phyloP scores from a whole-genome alignment of 2,113 vertebrate genomes.

The Oryzias javanicus region DNA sequence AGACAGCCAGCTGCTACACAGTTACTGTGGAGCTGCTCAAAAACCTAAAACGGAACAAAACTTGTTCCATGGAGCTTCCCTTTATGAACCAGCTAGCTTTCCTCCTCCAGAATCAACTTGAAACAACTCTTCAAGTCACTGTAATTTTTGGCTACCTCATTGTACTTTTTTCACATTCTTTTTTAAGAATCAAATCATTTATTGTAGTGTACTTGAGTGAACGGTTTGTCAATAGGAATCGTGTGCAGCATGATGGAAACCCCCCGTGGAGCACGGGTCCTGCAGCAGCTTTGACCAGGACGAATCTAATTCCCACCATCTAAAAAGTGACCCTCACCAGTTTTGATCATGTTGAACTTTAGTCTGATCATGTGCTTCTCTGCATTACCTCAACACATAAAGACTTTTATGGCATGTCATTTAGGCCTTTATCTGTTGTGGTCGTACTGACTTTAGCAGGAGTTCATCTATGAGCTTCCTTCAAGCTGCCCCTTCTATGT shows the following conservation, averaged over 20 bases:
- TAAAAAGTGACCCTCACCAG: constrained; percentile 28
- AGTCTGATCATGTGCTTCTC: constrained; percentile 43
- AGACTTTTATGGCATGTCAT: constrained; percentile 30
- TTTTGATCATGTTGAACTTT: constrained; percentile 32
- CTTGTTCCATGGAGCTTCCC: not conserved
- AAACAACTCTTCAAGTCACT: too few species aligned
- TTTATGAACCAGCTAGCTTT: too few species aligned
- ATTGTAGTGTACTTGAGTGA: not conserved
- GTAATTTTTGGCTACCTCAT: too few species aligned
- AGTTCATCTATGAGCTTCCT: constrained; percentile 38
- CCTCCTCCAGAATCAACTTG: too few species aligned
- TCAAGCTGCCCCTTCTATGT: constrained; percentile 26
- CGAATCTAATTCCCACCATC: constrained; percentile 45
- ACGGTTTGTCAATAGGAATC: constrained; percentile 11
- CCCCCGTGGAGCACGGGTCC: constrained; percentile 21
- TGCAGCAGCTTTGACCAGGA: constrained; percentile 31
- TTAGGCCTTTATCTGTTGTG: constrained; percentile 33
- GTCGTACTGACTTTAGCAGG: constrained; percentile 25
- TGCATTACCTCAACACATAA: constrained; percentile 22
- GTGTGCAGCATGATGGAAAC: constrained; percentile 33
- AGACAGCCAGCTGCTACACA: too few species aligned
- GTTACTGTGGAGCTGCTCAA: not conserved
- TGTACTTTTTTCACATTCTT: not conserved
- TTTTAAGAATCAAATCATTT: not conserved
- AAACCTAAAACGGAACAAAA: not conserved